Evolutionary conservation across 2,113 vertebrate species (phyloP).

Genomic region (Dolichotis patagonum): DNA sequence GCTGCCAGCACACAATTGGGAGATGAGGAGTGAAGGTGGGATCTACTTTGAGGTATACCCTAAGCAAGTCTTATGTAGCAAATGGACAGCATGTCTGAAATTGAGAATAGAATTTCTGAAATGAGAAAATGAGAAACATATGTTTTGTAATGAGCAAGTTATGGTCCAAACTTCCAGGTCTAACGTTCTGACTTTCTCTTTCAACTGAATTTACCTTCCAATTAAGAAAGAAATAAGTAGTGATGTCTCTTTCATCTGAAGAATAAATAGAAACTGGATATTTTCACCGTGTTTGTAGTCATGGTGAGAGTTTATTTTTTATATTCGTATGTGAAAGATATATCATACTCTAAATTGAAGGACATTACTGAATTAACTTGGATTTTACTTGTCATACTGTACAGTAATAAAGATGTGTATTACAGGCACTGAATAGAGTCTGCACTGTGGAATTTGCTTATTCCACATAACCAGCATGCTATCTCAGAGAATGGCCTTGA

Average conservation of each 20-base stretch:
- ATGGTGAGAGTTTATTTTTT: not conserved
- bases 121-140: not conserved
- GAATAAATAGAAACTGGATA: not conserved
- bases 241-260: not conserved
- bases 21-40: not conserved
- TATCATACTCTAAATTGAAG: not conserved
- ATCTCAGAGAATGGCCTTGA: not conserved
- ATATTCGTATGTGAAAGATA: not conserved
- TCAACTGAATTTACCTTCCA: not conserved
- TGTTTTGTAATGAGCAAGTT: not conserved
- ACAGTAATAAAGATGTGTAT: not conserved
- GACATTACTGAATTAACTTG: not conserved
- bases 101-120: slow-evolving; percentile 10
- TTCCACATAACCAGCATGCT: not conserved
- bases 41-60: not conserved
- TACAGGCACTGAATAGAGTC: not conserved
- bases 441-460: not conserved
- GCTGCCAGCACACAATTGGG: not conserved
- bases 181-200: not conserved
- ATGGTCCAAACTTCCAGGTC: not conserved
- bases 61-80: not conserved
- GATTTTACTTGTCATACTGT: not conserved
- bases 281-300: not conserved
- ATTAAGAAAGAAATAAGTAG: not conserved
- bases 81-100: not conserved